Percentiles rank a stretch among this genome's conserved stretches.
Conservation (phyloP, 2,888 invertebrate species). For the Callyntrura guangdongensis region DNA sequence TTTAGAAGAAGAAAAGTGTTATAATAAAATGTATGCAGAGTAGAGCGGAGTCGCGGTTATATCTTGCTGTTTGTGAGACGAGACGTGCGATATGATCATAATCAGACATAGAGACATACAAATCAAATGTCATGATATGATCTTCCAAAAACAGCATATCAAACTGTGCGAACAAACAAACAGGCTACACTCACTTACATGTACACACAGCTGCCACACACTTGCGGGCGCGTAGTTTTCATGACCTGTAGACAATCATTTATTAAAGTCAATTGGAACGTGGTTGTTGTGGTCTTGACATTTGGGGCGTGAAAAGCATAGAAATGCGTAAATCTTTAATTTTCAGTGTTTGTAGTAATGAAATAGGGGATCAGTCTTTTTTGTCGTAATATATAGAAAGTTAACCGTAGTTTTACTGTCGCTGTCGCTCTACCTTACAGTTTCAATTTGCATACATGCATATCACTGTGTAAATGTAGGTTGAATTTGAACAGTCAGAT, state of each 20-base stretch:
- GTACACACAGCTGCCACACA: not conserved
- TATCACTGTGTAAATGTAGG: not conserved
- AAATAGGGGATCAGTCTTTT: not conserved
- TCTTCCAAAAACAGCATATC: constrained; percentile 9
- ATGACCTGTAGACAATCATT: constrained; percentile 6
- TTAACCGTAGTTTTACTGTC: constrained; percentile 4
- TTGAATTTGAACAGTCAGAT: not conserved
- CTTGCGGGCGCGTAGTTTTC: not conserved
- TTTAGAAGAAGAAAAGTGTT: constrained; percentile 8
- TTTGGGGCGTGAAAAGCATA: constrained; percentile 31
- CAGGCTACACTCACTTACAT: too few relatives aligned
- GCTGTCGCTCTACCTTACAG: not conserved
- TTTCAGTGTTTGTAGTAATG: not conserved
- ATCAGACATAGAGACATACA: constrained; percentile 5
- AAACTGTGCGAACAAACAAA: not conserved
- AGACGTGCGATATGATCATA: not conserved
- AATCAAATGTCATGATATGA: constrained; percentile 48
- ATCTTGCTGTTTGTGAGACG: not conserved
- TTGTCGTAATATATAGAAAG: not conserved
- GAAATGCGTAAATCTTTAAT: too few relatives aligned
- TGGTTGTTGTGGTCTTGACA: constrained; percentile 62
- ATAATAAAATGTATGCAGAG: not conserved
- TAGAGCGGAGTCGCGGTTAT: not conserved
- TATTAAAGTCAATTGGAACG: not conserved
- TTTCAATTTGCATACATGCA: not conserved